Evolutionary conservation across 2,113 vertebrate species (phyloP), one percentile per base, ranked within the genome.

Genomic region (Paraplagusia blochii): DNA sequence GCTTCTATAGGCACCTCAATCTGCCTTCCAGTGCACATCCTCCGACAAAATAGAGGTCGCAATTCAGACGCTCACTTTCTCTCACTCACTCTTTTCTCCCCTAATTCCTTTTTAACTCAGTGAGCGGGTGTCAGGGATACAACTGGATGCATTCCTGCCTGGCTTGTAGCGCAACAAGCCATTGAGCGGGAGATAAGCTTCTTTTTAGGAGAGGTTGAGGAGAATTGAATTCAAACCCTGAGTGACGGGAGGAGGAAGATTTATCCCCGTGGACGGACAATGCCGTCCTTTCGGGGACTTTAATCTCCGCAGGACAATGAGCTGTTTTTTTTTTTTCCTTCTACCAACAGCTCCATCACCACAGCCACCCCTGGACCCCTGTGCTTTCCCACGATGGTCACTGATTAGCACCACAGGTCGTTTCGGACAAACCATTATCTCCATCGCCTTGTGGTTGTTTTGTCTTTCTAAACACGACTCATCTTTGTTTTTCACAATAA

Each of bases 191-290:
- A 95, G 97, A 99, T 99, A 99, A 99, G 95, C 97, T 95, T 94
- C 95, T 94, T 96, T 90, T 96, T 95, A 93, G 94, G 95, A 93
- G 66, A 73, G 85, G 80, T 79, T 66, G 72, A 83, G 89, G 91
- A 92, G 94, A 94, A 95, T 95, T 98, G 94, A 95, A 98, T 95
- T 95, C 94, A 93, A 91, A 76, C 86, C 90, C 92, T 98, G 97
- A 98, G 92, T 98, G 97, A 98, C 96, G 94, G 96, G 93, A 97
- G 96, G 94, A 89, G 92, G 94, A 94, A 94, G 97, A 97, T 95
- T 98, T 97, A 97, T 96, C 95, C 95, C 91, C 64, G 91, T 87
- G 83, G 66, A 80, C 69, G 93, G 93, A 99, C 97, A 99, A 99
- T 97, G 90, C 91, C 77, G 94, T 88, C 90, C 94, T 86, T 93